Conservation (phyloP, 2,888 invertebrate genomes). For the Dione vanillae region DNA sequence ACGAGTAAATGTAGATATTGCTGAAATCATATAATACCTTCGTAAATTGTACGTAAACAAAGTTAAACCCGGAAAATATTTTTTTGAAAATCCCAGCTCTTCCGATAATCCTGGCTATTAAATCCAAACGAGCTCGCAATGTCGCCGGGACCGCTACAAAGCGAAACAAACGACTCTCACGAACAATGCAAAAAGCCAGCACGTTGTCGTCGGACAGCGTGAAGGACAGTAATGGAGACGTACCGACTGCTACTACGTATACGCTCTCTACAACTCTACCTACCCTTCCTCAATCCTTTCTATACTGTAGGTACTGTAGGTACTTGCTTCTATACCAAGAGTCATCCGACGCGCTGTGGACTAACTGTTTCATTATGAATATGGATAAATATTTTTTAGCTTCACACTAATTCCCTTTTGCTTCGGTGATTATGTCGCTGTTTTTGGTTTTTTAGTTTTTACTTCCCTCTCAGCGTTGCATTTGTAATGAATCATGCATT, state of each 20-base stretch:
- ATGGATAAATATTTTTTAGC: not conserved
- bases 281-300: not conserved
- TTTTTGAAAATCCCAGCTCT: constrained; percentile 16
- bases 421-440: no score
- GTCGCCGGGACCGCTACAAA: constrained; percentile 28
- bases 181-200: constrained; percentile 47
- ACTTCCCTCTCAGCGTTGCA: no score
- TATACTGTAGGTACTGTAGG: no score
- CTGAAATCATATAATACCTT: not conserved
- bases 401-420: no score
- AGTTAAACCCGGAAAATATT: not conserved
- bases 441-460: no score
- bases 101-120: constrained; percentile 25
- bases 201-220: constrained; percentile 49
- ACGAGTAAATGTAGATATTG: no score
- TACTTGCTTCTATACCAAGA: not conserved
- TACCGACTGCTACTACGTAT: constrained; percentile 17
- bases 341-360: not conserved
- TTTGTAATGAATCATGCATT: no score
- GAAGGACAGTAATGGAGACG: constrained; percentile 52
- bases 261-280: not conserved
- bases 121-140: constrained; percentile 32
- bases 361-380: not conserved
- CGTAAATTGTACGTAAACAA: constrained; percentile 5
- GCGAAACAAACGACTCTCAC: constrained; percentile 43